phyloP scores from a whole-genome alignment of 2,797 vertebrate species.

The Aldrovandia affinis region DNA sequence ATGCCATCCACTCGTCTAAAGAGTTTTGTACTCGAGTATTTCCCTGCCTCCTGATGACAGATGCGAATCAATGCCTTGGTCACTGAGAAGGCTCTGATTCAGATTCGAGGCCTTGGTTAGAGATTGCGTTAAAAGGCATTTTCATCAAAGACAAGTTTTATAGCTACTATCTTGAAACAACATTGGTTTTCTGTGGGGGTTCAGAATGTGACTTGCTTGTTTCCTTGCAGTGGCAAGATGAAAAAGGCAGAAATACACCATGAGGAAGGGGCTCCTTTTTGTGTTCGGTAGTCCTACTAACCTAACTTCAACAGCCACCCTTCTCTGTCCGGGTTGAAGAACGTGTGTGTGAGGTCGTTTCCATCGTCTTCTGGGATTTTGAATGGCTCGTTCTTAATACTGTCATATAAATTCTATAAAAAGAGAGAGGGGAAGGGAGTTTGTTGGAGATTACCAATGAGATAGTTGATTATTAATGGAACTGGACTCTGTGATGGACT shows the following conservation, averaged over 20 bases:
- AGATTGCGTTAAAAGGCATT: background rate
- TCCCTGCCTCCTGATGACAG: background rate
- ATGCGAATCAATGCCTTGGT: background rate
- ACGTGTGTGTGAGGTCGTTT: conserved; percentile 95
- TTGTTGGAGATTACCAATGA: background rate
- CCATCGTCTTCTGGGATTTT: conserved; percentile 98
- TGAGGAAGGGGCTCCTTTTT: background rate
- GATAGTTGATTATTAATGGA: background rate
- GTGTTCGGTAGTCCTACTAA: conserved; percentile 62
- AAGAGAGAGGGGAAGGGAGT: conserved; percentile 23
- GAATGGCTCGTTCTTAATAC: conserved; percentile 97
- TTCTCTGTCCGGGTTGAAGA: conserved; percentile 97
- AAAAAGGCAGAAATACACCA: background rate
- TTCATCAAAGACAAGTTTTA: background rate
- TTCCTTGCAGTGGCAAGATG: background rate
- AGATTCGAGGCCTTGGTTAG: background rate
- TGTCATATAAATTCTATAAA: conserved; percentile 92
- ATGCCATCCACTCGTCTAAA: background rate
- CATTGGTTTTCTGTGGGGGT: background rate
- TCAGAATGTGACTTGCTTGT: background rate
- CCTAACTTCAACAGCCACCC: conserved; percentile 97
- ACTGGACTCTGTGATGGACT: background rate
- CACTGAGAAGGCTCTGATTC: background rate
- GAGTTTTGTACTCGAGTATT: background rate
- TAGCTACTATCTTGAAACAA: background rate